A percentile compares a stretch with the other conserved stretches of the same genome.
phyloP scores from a whole-genome alignment of 2,797 vertebrate species.

The Typhlichthys subterraneus region DNA sequence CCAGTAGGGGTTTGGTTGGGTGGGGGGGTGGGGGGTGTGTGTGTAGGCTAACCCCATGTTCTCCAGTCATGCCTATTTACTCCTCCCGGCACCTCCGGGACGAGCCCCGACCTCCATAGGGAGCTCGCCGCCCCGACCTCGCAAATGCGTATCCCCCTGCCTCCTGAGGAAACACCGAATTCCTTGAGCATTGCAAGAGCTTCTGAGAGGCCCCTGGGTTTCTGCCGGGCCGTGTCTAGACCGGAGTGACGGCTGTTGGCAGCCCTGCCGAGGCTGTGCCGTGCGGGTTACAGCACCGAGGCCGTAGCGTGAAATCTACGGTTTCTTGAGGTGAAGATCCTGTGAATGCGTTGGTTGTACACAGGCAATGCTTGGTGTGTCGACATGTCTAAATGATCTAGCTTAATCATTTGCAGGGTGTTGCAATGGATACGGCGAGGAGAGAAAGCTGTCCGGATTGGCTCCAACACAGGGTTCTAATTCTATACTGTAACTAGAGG shows the following conservation, averaged over 20 bases:
- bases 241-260: conserved; percentile 53
- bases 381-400: conserved; percentile 31
- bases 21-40: background rate
- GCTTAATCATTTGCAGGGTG: conserved; percentile 59
- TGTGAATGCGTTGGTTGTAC: conserved; percentile 13
- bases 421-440: conserved; percentile 36
- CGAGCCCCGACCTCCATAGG: conserved; percentile 59
- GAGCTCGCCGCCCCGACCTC: conserved; percentile 54
- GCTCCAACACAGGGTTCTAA: conserved; percentile 48
- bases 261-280: conserved; percentile 30
- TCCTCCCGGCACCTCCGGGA: conserved; percentile 63
- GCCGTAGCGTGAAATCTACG: conserved; percentile 63
- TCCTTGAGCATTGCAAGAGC: conserved; percentile 59
- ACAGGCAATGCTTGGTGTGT: conserved; percentile 34
- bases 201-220: conserved; percentile 41
- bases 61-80: conserved; percentile 67
- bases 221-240: conserved; percentile 56
- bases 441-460: conserved; percentile 34
- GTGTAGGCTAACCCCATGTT: conserved; percentile 45
- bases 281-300: conserved; percentile 49
- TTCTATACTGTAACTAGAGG: conserved; percentile 74
- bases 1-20: no score
- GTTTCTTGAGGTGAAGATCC: conserved; percentile 57
- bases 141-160: conserved; percentile 56
- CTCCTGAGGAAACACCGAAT: conserved; percentile 57